Conservation (phyloP, 2,888 invertebrate genomes). For the Linnaemya vulpina region DNA sequence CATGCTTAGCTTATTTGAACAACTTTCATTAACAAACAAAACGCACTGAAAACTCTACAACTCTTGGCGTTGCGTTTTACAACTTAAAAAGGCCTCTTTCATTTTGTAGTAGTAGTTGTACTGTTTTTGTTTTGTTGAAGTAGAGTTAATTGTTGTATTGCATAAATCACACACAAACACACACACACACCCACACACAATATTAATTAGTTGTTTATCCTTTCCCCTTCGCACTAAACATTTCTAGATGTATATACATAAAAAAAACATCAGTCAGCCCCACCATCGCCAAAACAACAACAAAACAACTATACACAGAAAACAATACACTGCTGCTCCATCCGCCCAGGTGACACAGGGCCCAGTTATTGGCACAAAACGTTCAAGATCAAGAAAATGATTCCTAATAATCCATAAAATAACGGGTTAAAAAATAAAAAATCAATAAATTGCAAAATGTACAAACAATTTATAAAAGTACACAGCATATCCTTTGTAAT, state of each 20-base stretch:
- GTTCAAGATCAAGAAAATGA: constrained; percentile 55
- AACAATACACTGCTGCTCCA: constrained; percentile 44
- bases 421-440: neutral
- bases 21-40: too few relatives aligned
- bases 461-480: neutral
- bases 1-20: too few relatives aligned
- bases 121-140: constrained; percentile 24
- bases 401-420: neutral
- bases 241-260: constrained; percentile 68
- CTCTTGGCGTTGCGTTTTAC: too few relatives aligned
- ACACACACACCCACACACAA: constrained; percentile 4
- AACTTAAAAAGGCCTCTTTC: neutral
- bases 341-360: constrained; percentile 1
- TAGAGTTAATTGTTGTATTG: constrained; percentile 39
- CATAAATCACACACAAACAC: neutral
- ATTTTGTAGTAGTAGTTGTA: constrained; percentile 31
- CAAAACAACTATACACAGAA: constrained; percentile 78
- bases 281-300: constrained; percentile 71
- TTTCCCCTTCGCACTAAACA: constrained; percentile 39
- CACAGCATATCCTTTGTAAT: too few relatives aligned
- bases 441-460: neutral
- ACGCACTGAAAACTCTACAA: too few relatives aligned
- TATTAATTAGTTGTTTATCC: constrained; percentile 58
- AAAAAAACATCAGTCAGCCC: constrained; percentile 63
- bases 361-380: constrained; percentile 44